These are phyloP conservation scores for Chloromyia formosa DNA, from an alignment of 2,888 invertebrate genomes.

Conservation along the genomic window DNA sequence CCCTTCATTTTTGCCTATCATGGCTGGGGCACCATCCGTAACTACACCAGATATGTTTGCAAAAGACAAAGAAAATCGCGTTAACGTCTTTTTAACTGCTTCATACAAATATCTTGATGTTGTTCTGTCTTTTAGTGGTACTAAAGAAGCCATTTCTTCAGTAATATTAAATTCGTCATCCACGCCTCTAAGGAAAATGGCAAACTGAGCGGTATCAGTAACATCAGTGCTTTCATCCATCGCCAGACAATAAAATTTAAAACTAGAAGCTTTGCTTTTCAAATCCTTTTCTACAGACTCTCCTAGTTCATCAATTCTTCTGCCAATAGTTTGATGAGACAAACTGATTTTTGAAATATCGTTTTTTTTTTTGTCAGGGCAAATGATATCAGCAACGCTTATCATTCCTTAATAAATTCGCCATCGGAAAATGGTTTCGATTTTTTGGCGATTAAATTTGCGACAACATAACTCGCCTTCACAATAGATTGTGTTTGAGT, in stretches of 20 bases:
- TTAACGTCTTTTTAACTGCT: not conserved
- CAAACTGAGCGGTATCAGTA: too few relatives aligned
- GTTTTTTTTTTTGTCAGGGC: not conserved
- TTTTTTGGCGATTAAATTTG: not conserved
- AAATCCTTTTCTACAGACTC: too few relatives aligned
- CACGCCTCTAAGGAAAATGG: slow-evolving; percentile 43
- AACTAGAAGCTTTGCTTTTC: too few relatives aligned
- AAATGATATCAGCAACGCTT: not conserved
- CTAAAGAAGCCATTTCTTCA: slow-evolving; percentile 46
- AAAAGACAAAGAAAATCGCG: slow-evolving; percentile 30
- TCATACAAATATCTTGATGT: not conserved
- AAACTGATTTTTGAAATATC: not conserved
- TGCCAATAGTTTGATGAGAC: not conserved
- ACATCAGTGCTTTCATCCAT: too few relatives aligned
- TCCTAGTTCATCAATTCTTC: not conserved
- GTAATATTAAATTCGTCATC: slow-evolving; percentile 47
- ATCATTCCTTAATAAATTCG: not conserved
- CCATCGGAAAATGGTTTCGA: slow-evolving; percentile 3
- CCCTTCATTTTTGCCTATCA: slow-evolving; percentile 15
- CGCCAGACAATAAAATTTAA: too few relatives aligned
- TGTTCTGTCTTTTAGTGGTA: slow-evolving; percentile 24
- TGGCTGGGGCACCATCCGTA: slow-evolving; percentile 43
- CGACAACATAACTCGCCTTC: not conserved
- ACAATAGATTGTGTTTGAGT: not conserved
- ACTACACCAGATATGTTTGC: not conserved